Evolutionary conservation across 2,797 vertebrate genomes (phyloP).

Genomic region (Sebastes iracundus): DNA sequence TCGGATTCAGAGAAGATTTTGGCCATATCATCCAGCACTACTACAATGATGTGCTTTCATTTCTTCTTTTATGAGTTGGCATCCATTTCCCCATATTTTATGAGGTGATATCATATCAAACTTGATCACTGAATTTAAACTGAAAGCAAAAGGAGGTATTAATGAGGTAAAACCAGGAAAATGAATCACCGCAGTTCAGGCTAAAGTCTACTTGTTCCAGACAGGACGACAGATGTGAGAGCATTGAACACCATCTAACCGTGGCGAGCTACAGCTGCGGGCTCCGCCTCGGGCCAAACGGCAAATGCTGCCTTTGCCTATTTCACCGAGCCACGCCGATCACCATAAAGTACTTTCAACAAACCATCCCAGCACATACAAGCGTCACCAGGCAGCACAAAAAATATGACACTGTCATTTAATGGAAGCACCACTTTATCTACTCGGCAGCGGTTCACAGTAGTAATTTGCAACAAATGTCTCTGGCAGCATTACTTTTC

Average conservation of each 20-base stretch:
- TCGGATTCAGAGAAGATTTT: no score
- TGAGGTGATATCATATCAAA: not conserved
- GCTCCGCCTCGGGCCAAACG: conserved; percentile 15
- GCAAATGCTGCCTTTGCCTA: conserved; percentile 25
- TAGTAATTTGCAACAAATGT: conserved; percentile 33
- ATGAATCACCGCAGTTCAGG: not conserved
- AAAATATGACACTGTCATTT: conserved; percentile 49
- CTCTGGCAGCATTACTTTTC: not conserved
- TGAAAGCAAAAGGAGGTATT: not conserved
- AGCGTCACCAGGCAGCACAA: conserved; percentile 34
- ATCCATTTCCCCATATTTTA: not conserved
- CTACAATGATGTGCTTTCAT: not conserved
- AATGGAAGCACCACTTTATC: conserved; percentile 33
- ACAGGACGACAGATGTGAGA: not conserved
- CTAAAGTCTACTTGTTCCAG: not conserved
- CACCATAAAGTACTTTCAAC: not conserved
- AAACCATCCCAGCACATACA: conserved; percentile 9
- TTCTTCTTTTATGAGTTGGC: not conserved
- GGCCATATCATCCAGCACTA: not conserved
- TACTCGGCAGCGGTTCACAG: conserved; percentile 15
- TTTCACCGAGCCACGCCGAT: conserved; percentile 37
- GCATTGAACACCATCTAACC: conserved; percentile 8
- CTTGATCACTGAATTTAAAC: not conserved
- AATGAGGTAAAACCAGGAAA: not conserved
- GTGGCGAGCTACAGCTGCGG: not conserved